phyloP scores from a whole-genome alignment of 1,140 invertebrate genomes.

The Rhopalosiphum padi region DNA sequence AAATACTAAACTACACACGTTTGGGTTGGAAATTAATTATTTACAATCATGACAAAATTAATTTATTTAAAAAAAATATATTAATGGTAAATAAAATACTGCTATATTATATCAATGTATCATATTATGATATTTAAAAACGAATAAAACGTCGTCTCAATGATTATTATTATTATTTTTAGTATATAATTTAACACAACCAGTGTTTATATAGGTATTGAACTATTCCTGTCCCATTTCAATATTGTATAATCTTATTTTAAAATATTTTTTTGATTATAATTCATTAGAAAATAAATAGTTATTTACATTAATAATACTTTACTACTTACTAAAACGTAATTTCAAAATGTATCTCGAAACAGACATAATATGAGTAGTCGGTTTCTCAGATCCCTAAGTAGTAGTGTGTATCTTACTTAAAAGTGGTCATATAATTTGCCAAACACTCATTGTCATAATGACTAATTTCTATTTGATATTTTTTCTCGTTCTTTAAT shows the following conservation, averaged over 20 bases:
- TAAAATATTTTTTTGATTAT: no score
- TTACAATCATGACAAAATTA: not conserved
- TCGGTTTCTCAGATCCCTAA: not conserved
- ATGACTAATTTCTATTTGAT: not conserved
- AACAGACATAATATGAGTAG: not conserved
- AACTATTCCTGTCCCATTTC: no score
- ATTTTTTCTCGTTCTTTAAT: no score
- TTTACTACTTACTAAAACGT: not conserved
- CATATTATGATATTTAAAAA: not conserved
- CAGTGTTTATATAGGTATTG: no score
- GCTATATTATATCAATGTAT: not conserved
- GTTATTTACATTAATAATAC: no score
- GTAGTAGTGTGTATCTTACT: not conserved
- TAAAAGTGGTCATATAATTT: no score
- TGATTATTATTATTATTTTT: not conserved
- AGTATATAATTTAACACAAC: not conserved
- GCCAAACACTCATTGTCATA: not conserved
- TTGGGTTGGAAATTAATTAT: no score
- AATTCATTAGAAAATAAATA: no score
- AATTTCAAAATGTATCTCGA: not conserved
- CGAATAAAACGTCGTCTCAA: not conserved
- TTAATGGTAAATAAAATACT: not conserved
- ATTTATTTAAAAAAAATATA: not conserved
- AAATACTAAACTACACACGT: no score
- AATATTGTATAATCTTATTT: no score